Evolutionary conservation across 2,888 invertebrate genomes (phyloP).

Genomic region (Muscina levida): DNA sequence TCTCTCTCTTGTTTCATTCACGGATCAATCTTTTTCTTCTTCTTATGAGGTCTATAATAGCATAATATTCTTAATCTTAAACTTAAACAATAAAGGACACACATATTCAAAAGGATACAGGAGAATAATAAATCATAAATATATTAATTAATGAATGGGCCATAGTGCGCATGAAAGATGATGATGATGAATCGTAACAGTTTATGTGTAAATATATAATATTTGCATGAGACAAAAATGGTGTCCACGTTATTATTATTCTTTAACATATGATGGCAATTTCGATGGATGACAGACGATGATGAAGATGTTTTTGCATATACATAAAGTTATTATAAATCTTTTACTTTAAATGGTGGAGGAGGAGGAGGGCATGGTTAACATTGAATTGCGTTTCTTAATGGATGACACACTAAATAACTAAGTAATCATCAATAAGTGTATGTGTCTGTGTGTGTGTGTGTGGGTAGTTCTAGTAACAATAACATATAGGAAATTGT

Average conservation of each 20-base stretch:
- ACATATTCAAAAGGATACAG: constrained; percentile 21
- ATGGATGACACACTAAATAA: constrained; percentile 3
- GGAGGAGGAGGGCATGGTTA: not conserved
- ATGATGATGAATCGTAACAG: constrained; percentile 17
- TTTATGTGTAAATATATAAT: constrained; percentile 56
- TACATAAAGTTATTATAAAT: not conserved
- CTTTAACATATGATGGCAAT: constrained; percentile 23
- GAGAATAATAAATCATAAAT: constrained; percentile 35
- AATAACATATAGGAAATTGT: constrained; percentile 4
- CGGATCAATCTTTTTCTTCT: constrained; percentile 7
- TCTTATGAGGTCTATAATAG: constrained; percentile 50
- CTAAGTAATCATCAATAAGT: constrained; percentile 13
- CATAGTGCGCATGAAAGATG: no score
- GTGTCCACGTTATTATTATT: constrained; percentile 30
- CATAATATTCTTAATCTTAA: constrained; percentile 17
- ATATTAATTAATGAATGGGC: not conserved
- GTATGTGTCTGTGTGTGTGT: not conserved
- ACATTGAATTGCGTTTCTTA: no score
- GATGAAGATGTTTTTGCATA: not conserved
- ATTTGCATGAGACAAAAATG: constrained; percentile 49
- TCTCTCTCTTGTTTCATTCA: not conserved
- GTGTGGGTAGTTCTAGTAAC: constrained; percentile 1
- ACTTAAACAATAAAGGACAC: constrained; percentile 55
- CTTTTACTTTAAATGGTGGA: not conserved
- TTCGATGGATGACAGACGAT: constrained; percentile 16